Conservation (phyloP, 2,888 invertebrate species). For the Leucoptera coffeella region DNA sequence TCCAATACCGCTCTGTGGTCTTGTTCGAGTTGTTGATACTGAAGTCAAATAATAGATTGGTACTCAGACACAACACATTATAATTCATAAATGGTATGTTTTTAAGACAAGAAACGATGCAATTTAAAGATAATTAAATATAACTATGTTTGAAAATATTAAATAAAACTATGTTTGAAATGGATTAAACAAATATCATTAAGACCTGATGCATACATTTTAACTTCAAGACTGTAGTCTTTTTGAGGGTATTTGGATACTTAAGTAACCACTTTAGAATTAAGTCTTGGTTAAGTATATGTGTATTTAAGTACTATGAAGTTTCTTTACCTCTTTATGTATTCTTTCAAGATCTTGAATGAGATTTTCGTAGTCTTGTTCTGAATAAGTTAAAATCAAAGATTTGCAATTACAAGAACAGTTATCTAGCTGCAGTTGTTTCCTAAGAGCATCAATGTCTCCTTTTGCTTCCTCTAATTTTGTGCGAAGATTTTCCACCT, state of each 20-base stretch:
- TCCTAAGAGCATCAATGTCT: slow-evolving; percentile 61
- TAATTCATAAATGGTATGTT: neutral
- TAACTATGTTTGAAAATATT: too few relatives aligned
- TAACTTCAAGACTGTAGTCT: too few relatives aligned
- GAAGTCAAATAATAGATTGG: slow-evolving; percentile 7
- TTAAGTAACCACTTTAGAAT: too few relatives aligned
- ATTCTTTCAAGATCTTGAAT: slow-evolving; percentile 61
- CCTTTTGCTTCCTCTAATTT: slow-evolving; percentile 64
- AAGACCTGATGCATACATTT: neutral
- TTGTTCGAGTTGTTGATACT: slow-evolving; percentile 67
- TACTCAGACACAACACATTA: neutral
- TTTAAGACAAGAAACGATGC: slow-evolving; percentile 1
- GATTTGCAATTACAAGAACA: slow-evolving; percentile 5
- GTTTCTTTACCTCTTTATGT: slow-evolving; percentile 59
- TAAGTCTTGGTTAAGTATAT: too few relatives aligned
- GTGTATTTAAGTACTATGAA: too few relatives aligned
- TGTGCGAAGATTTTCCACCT: slow-evolving; percentile 64
- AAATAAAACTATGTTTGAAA: too few relatives aligned
- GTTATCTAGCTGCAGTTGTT: slow-evolving; percentile 18
- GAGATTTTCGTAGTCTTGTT: slow-evolving; percentile 57
- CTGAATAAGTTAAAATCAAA: slow-evolving; percentile 12
- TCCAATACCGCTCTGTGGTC: slow-evolving; percentile 75
- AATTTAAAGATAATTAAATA: neutral
- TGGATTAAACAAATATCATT: neutral
- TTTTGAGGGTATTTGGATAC: too few relatives aligned